Base-by-base conservation (phyloP, 2,888 invertebrate genomes). In the Drosophila imparisetae region DNA sequence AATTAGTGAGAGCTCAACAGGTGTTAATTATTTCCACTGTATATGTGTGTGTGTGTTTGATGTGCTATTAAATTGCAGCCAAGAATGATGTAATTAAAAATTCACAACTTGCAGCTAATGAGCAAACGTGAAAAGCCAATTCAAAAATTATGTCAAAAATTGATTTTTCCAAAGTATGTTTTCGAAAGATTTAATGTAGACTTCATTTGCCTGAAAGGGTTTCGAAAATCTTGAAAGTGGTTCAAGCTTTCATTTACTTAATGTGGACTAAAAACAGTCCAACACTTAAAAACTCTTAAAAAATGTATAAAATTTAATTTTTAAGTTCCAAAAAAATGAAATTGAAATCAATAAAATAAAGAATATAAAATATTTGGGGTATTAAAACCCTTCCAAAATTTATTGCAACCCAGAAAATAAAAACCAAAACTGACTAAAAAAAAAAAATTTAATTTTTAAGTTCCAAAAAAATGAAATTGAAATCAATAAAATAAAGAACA, bases 1-100 rank as follows among this genome's bases (percentile, higher is more conserved):
- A n/a, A 29, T 18, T 7, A 32, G 21, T 50, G 13, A 2, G 4
- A 24, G 48, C 32, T 48, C 30, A 11, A 18, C 29, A 36, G 75
- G 61, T 53, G 36, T 49, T 49, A 75, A 75, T 75, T 75, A 75
- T 61, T 55, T 52, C 36, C 27, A 6, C 13, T 34, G 42, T 42
- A 13, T 11, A 15, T 18, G 4, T 61, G 18, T 21, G n/a, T 55
- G 13, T 55, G 38, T 10, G 15, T 40, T 40, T 30, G 30, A 57
- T 42, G 38, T 8, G 29, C 40, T 57, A 40, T 55, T 55, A 29
- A 29, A n/a, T 38, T 38, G 15, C 40, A 57, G 10, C 27, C 13
- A 40, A 57, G 21, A 40, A 57, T 54, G 18, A 13, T 24, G 27
- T n/a, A n/a, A 27, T 38, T 21, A 10, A 8, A 6, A 53, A 53